Base-by-base conservation (phyloP, 2,888 invertebrate species). In the Leptinotarsa rubiginosa region DNA sequence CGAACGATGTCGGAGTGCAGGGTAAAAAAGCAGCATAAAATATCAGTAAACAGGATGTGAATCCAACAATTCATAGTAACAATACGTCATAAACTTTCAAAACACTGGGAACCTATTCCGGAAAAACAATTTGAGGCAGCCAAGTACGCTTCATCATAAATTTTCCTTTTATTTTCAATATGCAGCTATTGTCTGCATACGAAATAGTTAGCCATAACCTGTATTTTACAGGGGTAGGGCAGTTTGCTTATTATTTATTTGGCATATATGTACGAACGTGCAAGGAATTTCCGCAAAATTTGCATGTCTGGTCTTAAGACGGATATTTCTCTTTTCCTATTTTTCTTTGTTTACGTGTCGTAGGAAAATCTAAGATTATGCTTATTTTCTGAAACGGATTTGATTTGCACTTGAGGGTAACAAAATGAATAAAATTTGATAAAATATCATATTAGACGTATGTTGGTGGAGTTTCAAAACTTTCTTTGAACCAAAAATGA, bases 151-250 rank as follows among this genome's bases (percentile, higher is more conserved):
- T 41, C 59, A 59, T 71, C 69, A 78, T 81, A 79, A 79, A 81
- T 81, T 80, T 69, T 73, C 72, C 76, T 79, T 81, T 79, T 81
- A 81, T 81, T 79, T 81, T 79, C 78, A 78, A 79, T 78, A 78
- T 81, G 79, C 78, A 71, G 80, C 80, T 77, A 80, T 79, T 80
- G 73, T 74, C 78, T 77, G 78, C 80, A 80, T 79, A 75, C 76
- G 68, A 71, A 78, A 74, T 73, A 75, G 69, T 75, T 74, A 56
- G 71, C 69, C 69, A 62, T 75, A 75, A 71, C 77, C 74, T 75
- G 69, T 68, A 69, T 67, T 77, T 77, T 75, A 77, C 70, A 56
- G 47, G 67, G 52, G 64, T 65, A 62, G 49, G 66, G 66, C 59
- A 69, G 67, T 69, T 70, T 70, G 50, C 31, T 64, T 70, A 70